A percentile compares a stretch with the other conserved stretches of the same genome.
Evolutionary conservation across 2,888 invertebrate genomes (phyloP).

Genomic region (Lycophotia porphyrea): DNA sequence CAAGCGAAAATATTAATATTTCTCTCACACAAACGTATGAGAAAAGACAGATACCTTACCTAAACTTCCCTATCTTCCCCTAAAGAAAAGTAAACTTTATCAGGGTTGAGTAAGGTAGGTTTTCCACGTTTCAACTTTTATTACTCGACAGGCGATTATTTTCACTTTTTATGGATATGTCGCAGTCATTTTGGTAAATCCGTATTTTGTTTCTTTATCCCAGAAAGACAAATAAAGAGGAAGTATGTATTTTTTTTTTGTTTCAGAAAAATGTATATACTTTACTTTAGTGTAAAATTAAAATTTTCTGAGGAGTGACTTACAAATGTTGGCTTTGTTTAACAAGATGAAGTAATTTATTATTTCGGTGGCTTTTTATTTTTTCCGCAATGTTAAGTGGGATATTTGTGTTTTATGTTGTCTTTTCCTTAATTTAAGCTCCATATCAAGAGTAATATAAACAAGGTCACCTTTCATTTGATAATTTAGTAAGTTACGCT

Average conservation of each 20-base stretch:
- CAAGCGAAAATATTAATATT: slow-evolving; percentile 65
- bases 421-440: slow-evolving; percentile 44
- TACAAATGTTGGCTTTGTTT: slow-evolving; percentile 27
- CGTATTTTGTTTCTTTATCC: slow-evolving; percentile 67
- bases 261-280: slow-evolving; percentile 16
- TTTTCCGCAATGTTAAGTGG: slow-evolving; percentile 13
- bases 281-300: slow-evolving; percentile 45
- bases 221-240: slow-evolving; percentile 58
- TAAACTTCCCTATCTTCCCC: slow-evolving; percentile 15
- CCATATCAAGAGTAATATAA: not conserved
- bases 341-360: slow-evolving; percentile 50
- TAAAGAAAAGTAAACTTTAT: slow-evolving; percentile 54
- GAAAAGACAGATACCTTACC: slow-evolving; percentile 64
- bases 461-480: not conserved
- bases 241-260: slow-evolving; percentile 31
- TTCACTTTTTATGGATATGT: slow-evolving; percentile 67
- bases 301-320: slow-evolving; percentile 38
- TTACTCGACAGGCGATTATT: slow-evolving; percentile 65
- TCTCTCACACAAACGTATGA: slow-evolving; percentile 56
- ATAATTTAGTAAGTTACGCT: not conserved
- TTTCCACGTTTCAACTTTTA: slow-evolving; percentile 41
- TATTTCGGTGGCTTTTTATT: slow-evolving; percentile 27
- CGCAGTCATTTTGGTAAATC: slow-evolving; percentile 67
- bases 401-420: slow-evolving; percentile 21
- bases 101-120: slow-evolving; percentile 1